phyloP scores from a whole-genome alignment of 2,113 vertebrate species.

The Oncorhynchus masou region DNA sequence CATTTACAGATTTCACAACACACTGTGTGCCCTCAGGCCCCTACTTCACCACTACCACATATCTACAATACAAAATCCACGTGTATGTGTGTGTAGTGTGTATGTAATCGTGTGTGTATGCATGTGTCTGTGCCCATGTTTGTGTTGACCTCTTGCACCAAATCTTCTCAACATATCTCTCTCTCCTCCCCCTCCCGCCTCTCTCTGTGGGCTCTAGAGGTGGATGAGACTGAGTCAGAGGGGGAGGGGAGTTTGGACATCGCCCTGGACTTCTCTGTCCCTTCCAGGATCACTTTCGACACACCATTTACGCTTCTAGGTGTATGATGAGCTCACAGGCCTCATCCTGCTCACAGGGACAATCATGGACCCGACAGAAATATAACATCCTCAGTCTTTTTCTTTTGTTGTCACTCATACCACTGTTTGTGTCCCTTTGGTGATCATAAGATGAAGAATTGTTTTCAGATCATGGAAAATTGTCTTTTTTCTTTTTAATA shows the following conservation, averaged over 20 bases:
- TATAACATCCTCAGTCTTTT: neutral
- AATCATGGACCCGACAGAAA: slow-evolving; percentile 53
- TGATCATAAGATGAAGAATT: too few species aligned
- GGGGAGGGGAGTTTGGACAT: slow-evolving; percentile 1
- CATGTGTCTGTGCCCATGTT: too few species aligned
- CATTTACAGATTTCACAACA: too few species aligned
- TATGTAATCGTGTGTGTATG: too few species aligned
- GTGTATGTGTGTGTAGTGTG: too few species aligned
- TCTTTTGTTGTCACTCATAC: slow-evolving; percentile 21
- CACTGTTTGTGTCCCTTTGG: neutral
- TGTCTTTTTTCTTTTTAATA: neutral
- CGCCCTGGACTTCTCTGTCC: neutral
- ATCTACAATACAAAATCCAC: too few species aligned
- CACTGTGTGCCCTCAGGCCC: too few species aligned
- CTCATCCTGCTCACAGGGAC: slow-evolving; percentile 68
- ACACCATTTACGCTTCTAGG: slow-evolving; percentile 60
- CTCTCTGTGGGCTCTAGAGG: slow-evolving; percentile 58
- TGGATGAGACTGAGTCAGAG: slow-evolving; percentile 67
- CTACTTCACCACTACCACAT: too few species aligned
- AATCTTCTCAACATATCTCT: neutral
- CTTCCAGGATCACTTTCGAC: slow-evolving; percentile 53
- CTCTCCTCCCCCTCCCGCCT: neutral
- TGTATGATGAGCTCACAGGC: slow-evolving; percentile 65
- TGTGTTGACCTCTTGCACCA: neutral
- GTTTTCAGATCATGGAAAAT: too few species aligned